These are phyloP conservation scores for Vipera latastei DNA, from an alignment of 2,797 vertebrate genomes.

Conservation along the genomic window DNA sequence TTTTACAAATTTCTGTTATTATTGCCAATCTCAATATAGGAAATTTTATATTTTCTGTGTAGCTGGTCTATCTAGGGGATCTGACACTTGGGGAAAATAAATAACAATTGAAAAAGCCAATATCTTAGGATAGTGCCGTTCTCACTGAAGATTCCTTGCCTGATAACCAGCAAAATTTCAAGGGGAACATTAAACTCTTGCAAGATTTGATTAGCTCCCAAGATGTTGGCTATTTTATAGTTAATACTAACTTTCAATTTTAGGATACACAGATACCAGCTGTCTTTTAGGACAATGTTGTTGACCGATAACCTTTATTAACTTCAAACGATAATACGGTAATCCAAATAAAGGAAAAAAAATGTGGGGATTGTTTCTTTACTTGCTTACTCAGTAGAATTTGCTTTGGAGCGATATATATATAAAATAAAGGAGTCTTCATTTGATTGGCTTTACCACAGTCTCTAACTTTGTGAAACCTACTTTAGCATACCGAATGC, in stretches of 20 bases:
- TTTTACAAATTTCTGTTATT: background rate
- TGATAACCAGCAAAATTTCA: background rate
- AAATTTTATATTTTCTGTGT: background rate
- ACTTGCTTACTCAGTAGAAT: background rate
- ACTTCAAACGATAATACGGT: background rate
- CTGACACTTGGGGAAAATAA: background rate
- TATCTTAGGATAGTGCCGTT: background rate
- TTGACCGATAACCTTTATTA: background rate
- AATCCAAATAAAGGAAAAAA: background rate
- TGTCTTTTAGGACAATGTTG: background rate
- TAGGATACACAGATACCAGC: background rate
- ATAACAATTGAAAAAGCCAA: background rate
- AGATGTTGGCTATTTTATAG: background rate
- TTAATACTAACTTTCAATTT: background rate
- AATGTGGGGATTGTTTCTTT: background rate
- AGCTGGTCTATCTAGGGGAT: background rate
- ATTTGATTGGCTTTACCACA: background rate
- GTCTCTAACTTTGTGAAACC: background rate
- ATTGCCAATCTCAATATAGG: background rate
- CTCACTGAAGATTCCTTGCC: background rate
- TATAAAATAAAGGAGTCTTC: background rate
- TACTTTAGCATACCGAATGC: background rate
- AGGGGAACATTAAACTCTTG: background rate
- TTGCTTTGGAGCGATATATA: background rate
- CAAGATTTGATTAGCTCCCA: background rate